Evolutionary conservation across 2,888 invertebrate species (phyloP), one percentile per base, ranked within the genome.

Genomic region (Notodromas monacha): DNA sequence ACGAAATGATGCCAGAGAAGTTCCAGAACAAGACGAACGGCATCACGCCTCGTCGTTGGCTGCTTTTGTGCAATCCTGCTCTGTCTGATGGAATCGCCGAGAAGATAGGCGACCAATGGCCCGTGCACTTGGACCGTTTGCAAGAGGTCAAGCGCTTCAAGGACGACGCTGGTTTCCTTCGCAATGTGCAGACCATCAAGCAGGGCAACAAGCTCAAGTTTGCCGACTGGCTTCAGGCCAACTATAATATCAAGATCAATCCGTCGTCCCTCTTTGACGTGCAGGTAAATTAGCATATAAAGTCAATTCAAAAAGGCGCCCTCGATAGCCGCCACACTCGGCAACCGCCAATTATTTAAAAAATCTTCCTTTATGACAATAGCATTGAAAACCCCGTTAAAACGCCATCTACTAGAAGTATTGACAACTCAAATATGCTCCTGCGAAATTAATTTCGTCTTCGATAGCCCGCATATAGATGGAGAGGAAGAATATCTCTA

Each of bases 11-110:
- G 43, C 92, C 92, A 0, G 68, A 81, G 26, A 79, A 79, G 46
- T 99, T 99, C 65, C 92, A 96, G 55, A 92, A 92, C 54, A 92
- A 92, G 51, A 92, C 92, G 1, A 99, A 99, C 49, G 96, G 96
- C 30, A 96, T 99, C 41, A 99, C 96, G 0, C 96, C 96, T 0
- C 65, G 96, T 33, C 68, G 96, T 40, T 99, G 96, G 96, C 54
- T 99, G 38, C 54, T 96, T 38, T 60, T 96, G 12, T 96, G 92
- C 52, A 99, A 99, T 52, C 89, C 96, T 2, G 70, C 74, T 26
- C 58, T 99, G 30, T 68, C 89, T 32, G 96, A 99, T 51, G 55
- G 79, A 33, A 89, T 96, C 42, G 70, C 73, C 40, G 89, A 96
- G 55, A 86, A 84, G 61, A 92, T 99, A 48, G 96, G 96, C 5